phyloP scores from a whole-genome alignment of 2,888 invertebrate genomes.

The Eristalis pertinax region DNA sequence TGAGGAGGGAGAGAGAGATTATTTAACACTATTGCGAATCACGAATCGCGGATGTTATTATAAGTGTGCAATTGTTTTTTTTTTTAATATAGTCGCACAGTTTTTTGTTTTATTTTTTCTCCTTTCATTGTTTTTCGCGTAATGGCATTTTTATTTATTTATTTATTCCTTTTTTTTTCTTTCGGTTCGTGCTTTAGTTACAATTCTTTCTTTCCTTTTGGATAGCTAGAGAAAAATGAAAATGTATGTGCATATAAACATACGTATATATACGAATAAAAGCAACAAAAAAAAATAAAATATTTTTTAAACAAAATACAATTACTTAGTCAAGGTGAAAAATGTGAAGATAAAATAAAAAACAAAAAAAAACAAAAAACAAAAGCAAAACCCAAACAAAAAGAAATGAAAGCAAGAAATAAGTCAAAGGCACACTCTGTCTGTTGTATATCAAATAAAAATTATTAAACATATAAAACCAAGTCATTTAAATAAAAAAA shows the following conservation, averaged over 20 bases:
- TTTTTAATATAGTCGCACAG: background rate
- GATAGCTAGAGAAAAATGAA: constrained; percentile 64
- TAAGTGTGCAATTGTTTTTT: no score
- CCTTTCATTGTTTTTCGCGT: constrained; percentile 12
- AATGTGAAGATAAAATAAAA: constrained; percentile 20
- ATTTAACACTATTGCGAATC: background rate
- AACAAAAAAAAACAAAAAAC: constrained; percentile 9
- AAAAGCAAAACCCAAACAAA: background rate
- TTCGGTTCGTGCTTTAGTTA: constrained; percentile 16
- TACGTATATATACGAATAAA: constrained; percentile 42
- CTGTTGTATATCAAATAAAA: constrained; percentile 70
- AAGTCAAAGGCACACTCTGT: constrained; percentile 68
- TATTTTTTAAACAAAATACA: constrained; percentile 52
- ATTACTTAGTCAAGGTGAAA: constrained; percentile 55
- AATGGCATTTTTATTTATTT: background rate
- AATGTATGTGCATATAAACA: constrained; percentile 41
- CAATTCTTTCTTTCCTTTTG: constrained; percentile 33
- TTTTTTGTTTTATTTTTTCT: constrained; percentile 3
- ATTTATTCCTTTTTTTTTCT: constrained; percentile 8
- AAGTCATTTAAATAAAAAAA: constrained; percentile 68
- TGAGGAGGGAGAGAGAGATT: background rate
- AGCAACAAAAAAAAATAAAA: constrained; percentile 32
- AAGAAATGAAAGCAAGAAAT: constrained; percentile 35
- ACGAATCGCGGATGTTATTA: background rate
- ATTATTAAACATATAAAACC: constrained; percentile 66